Percentiles rank a stretch among this genome's conserved stretches.
Evolutionary conservation across 1,140 invertebrate genomes (phyloP).

Genomic region (Heliothis subflexa): DNA sequence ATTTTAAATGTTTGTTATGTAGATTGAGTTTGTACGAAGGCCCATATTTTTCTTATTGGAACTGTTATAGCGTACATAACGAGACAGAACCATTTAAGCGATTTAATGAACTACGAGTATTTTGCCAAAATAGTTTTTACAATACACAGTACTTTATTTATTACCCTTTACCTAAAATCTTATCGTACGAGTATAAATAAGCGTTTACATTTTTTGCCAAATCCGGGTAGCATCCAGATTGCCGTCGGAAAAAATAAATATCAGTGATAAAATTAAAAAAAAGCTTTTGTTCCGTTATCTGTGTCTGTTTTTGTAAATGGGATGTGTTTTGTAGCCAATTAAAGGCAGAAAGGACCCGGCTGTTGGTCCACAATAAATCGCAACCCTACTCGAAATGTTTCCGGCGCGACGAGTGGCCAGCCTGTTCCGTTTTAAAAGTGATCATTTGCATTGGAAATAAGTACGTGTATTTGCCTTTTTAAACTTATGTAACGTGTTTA

Average conservation of each 20-base stretch:
- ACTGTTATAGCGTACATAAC: background rate
- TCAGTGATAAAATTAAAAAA: constrained; percentile 44
- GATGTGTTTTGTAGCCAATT: constrained; percentile 83
- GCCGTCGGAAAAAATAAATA: constrained; percentile 1
- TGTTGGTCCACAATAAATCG: constrained; percentile 82
- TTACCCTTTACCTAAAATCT: too few species aligned
- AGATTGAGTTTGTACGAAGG: background rate
- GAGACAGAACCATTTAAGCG: background rate
- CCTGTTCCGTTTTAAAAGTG: constrained; percentile 49
- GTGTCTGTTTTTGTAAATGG: constrained; percentile 69
- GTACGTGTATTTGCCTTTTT: background rate
- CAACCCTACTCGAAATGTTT: constrained; percentile 80
- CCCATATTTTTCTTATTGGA: background rate
- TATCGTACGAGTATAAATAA: background rate
- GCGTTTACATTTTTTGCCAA: constrained; percentile 11
- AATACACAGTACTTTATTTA: too few species aligned
- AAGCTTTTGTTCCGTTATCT: constrained; percentile 65
- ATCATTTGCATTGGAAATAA: constrained; percentile 45
- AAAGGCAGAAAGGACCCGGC: constrained; percentile 77
- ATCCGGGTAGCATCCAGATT: constrained; percentile 1
- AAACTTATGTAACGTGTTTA: constrained; percentile 21
- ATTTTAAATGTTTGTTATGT: constrained; percentile 13
- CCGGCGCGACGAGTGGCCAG: constrained; percentile 59
- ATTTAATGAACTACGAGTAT: too few species aligned
- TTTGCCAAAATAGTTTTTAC: too few species aligned